A percentile compares a stretch with the other conserved stretches of the same genome.
Conservation (phyloP, 2,113 vertebrate genomes). For the Cinclus cinclus region DNA sequence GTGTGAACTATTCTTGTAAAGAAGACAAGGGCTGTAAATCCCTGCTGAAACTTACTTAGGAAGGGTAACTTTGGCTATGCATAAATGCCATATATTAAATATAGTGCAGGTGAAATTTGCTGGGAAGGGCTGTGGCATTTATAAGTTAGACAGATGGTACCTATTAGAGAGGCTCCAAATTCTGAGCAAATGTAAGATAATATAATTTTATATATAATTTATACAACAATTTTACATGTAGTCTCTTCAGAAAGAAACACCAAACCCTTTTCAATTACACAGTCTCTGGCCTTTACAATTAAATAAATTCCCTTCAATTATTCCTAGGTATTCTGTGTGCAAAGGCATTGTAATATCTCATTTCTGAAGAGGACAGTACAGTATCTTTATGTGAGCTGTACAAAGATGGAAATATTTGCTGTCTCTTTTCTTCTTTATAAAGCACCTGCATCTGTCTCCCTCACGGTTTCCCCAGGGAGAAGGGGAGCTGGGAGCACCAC, state of each 20-base stretch:
- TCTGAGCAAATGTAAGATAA: neutral
- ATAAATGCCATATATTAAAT: neutral
- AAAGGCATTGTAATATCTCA: neutral
- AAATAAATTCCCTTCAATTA: neutral
- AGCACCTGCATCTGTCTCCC: fast-evolving
- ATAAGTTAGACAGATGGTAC: neutral
- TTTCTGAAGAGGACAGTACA: neutral
- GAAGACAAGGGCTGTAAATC: conserved; percentile 33
- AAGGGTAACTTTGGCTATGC: neutral
- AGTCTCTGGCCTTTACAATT: neutral
- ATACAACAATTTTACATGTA: neutral
- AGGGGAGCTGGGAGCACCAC: neutral
- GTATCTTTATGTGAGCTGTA: neutral
- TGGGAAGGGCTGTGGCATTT: conserved; percentile 7
- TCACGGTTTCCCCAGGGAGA: fast-evolving
- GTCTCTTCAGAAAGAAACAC: neutral
- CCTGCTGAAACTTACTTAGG: conserved; percentile 23
- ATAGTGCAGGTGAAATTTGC: neutral
- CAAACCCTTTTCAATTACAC: neutral
- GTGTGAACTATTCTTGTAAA: neutral
- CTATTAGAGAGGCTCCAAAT: neutral
- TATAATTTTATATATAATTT: neutral
- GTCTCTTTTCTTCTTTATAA: neutral
- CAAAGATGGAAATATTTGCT: neutral
- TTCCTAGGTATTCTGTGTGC: neutral